A percentile compares a stretch with the other conserved stretches of the same genome.
Evolutionary conservation across 1,140 invertebrate species (phyloP).

Genomic region (Hylaeus anthracinus): DNA sequence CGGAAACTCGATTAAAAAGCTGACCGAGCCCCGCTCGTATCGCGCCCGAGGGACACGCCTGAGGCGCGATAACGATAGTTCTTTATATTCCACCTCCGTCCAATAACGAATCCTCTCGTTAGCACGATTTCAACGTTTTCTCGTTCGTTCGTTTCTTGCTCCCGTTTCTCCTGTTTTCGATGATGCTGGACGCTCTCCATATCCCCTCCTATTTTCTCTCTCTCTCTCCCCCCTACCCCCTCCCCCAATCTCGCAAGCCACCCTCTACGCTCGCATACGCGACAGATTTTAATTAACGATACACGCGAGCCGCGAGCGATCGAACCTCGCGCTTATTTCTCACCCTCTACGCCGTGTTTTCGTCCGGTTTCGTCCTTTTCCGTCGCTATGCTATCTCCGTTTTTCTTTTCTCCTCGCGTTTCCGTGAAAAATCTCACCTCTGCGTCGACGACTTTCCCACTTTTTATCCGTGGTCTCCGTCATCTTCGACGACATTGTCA

Average conservation of each 20-base stretch:
- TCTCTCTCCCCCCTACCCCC: neutral
- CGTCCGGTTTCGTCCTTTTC: too few relatives aligned
- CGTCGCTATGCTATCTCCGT: neutral
- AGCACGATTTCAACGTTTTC: conserved; percentile 63
- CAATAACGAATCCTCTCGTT: conserved; percentile 70
- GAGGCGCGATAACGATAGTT: conserved; percentile 62
- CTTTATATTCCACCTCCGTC: conserved; percentile 57
- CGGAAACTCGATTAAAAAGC: conserved; percentile 61
- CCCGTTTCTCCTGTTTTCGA: conserved; percentile 30
- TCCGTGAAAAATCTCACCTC: conserved; percentile 8
- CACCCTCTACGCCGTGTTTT: neutral
- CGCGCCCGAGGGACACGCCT: conserved; percentile 40
- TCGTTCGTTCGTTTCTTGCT: neutral
- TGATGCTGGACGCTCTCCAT: conserved; percentile 16
- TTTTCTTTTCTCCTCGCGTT: neutral
- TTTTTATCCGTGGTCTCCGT: neutral
- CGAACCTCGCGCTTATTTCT: neutral
- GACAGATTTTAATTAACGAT: conserved; percentile 66
- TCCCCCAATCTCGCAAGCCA: too few relatives aligned
- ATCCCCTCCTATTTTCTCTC: neutral
- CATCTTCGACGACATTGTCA: conserved; percentile 7
- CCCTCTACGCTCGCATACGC: conserved; percentile 1
- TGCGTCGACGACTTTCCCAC: neutral
- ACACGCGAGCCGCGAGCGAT: conserved; percentile 26
- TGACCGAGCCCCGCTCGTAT: conserved; percentile 33